These are phyloP conservation scores for Drosophila triauraria DNA, from an alignment of 1,140 invertebrate species.

Conservation along the genomic window DNA sequence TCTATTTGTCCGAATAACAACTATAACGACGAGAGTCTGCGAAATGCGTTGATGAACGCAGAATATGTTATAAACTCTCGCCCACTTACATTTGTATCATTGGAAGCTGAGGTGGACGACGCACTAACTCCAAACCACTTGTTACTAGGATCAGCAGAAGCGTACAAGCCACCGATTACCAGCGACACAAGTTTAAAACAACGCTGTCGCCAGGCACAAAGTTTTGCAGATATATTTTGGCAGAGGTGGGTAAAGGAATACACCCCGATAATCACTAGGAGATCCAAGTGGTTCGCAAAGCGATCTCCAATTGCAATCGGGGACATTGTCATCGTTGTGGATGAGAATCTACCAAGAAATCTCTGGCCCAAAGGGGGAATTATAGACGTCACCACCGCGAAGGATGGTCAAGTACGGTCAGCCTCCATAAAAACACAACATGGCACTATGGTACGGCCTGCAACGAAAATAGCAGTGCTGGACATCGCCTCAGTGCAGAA, in stretches of 20 bases:
- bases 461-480: background rate
- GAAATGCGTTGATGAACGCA: no score
- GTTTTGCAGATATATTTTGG: background rate
- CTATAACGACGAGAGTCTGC: no score
- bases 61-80: no score
- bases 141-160: background rate
- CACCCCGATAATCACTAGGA: background rate
- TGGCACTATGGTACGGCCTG: background rate
- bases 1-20: no score
- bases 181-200: background rate
- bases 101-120: no score
- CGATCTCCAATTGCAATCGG: background rate
- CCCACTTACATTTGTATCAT: no score
- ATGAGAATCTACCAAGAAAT: no score
- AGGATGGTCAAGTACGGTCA: background rate
- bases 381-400: no score
- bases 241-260: background rate
- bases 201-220: background rate
- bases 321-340: background rate
- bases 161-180: background rate
- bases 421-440: background rate
- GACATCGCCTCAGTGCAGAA: background rate
- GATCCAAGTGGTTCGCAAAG: background rate
- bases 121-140: background rate
- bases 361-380: background rate